Percentiles rank a stretch among this genome's conserved stretches.
Conservation (phyloP, 2,113 vertebrate species). For the Peromyscus californicus region DNA sequence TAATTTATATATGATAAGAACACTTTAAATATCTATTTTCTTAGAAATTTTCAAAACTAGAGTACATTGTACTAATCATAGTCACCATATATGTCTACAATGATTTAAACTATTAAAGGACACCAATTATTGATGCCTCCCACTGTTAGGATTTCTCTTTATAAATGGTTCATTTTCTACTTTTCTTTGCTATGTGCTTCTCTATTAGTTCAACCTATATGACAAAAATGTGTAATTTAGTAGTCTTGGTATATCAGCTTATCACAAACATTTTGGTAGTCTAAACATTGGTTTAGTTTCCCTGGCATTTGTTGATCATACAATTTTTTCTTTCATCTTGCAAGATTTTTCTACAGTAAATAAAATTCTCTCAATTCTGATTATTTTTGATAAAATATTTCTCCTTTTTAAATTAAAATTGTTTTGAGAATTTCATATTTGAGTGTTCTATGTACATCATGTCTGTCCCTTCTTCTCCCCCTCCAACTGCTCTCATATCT, state of each 20-base stretch:
- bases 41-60: neutral
- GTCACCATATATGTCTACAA: neutral
- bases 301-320: neutral
- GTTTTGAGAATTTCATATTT: neutral
- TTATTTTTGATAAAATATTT: neutral
- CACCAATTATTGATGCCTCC: neutral
- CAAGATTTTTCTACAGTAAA: neutral
- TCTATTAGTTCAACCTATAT: neutral
- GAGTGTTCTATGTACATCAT: neutral
- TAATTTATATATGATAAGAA: neutral
- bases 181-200: neutral
- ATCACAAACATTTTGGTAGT: neutral
- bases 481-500: neutral
- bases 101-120: slow-evolving; percentile 21
- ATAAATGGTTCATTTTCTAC: neutral
- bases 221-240: neutral
- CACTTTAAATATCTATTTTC: neutral
- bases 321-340: neutral
- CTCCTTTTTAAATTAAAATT: neutral
- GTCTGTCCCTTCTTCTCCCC: neutral
- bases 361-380: neutral
- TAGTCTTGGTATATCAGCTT: neutral
- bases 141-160: neutral
- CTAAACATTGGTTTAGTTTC: neutral
- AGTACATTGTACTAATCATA: neutral